Conservation (phyloP, 2,797 vertebrate species). For the Lepus oiostolus region DNA sequence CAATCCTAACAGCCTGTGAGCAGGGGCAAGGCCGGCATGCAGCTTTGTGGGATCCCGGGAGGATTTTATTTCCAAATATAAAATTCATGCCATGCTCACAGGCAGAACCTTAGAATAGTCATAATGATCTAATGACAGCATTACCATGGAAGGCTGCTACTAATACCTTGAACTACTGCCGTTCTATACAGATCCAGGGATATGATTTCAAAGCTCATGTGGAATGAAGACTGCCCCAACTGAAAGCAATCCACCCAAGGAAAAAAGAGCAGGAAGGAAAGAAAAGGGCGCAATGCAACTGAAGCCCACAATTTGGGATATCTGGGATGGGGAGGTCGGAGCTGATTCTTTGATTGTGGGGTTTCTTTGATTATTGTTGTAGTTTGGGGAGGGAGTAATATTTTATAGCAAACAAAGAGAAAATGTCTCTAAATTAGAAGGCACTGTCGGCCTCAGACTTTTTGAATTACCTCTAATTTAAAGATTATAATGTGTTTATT, state of each 20-base stretch:
- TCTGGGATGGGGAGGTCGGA: conserved; percentile 68
- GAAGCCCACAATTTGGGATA: conserved; percentile 79
- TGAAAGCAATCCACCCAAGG: conserved; percentile 71
- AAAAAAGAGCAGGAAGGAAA: conserved; percentile 77
- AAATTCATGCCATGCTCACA: conserved; percentile 81
- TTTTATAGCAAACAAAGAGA: conserved; percentile 75
- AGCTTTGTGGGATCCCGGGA: conserved; percentile 84
- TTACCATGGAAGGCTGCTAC: conserved; percentile 79
- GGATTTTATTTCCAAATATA: conserved; percentile 89
- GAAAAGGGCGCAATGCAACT: conserved; percentile 75
- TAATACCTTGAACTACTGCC: conserved; percentile 81
- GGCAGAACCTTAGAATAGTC: conserved; percentile 82
- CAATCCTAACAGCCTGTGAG: conserved; percentile 75
- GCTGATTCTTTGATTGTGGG: conserved; percentile 74
- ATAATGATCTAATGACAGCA: conserved; percentile 79
- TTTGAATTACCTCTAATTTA: conserved; percentile 74
- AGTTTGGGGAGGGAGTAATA: conserved; percentile 70
- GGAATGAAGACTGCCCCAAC: conserved; percentile 76
- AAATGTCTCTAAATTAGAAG: conserved; percentile 80
- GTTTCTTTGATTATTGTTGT: conserved; percentile 81
- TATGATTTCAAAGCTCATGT: conserved; percentile 84
- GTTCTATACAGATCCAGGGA: conserved; percentile 80
- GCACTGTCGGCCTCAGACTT: conserved; percentile 69
- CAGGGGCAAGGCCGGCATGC: conserved; percentile 79
- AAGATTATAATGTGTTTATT: conserved; percentile 77